phyloP scores from a whole-genome alignment of 2,888 invertebrate genomes.

The Malacosoma neustria region DNA sequence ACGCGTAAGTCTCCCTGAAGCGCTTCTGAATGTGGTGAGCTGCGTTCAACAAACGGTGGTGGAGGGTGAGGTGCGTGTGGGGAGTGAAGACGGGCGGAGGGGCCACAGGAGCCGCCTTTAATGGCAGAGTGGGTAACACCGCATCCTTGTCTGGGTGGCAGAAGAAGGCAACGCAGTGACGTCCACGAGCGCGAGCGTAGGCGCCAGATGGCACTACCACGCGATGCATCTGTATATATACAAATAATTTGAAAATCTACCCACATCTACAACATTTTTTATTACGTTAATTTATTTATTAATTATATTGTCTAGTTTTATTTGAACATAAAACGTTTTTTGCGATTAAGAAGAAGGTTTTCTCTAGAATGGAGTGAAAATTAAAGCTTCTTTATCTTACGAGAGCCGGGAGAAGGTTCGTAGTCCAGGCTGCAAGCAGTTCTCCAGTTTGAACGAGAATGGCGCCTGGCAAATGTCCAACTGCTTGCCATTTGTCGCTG shows the following conservation, averaged over 20 bases:
- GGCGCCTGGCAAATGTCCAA: constrained; percentile 84
- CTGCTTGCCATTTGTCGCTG: constrained; percentile 81
- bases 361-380: too few relatives aligned
- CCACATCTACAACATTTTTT: too few relatives aligned
- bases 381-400: too few relatives aligned
- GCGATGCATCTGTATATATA: constrained; percentile 75
- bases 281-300: too few relatives aligned
- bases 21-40: constrained; percentile 82
- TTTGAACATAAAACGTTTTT: too few relatives aligned
- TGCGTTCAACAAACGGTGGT: constrained; percentile 78
- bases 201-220: constrained; percentile 81
- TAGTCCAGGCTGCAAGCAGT: constrained; percentile 83
- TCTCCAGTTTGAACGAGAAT: constrained; percentile 85
- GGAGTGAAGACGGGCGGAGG: constrained; percentile 54
- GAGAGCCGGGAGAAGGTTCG: constrained; percentile 80
- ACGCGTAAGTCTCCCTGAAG: constrained; percentile 81
- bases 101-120: constrained; percentile 48
- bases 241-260: not conserved
- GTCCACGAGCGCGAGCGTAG: constrained; percentile 75
- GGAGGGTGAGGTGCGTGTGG: constrained; percentile 55
- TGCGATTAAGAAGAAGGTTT: too few relatives aligned
- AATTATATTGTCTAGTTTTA: too few relatives aligned
- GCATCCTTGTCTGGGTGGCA: constrained; percentile 81
- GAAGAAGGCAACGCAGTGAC: constrained; percentile 86
- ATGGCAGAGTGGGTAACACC: constrained; percentile 62